Conservation (phyloP, 2,113 vertebrate species). For the Carassius auratus region DNA sequence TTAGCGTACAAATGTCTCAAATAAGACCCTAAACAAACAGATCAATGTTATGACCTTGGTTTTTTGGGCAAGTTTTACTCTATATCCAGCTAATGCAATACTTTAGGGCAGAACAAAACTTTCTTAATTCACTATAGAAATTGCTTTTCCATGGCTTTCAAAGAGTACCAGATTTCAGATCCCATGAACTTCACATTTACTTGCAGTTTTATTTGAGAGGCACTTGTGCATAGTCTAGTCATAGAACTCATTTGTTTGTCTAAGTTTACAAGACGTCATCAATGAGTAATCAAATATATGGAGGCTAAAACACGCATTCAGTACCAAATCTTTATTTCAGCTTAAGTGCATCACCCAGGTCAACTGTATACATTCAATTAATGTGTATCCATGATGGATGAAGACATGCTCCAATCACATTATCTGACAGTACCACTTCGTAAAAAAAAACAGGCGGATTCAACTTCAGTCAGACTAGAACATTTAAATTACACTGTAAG, state of each 20-base stretch:
- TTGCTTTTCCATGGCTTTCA: not conserved
- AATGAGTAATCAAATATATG: not conserved
- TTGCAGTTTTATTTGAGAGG: not conserved
- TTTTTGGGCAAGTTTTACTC: not conserved
- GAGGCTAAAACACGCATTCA: not conserved
- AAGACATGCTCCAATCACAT: not conserved
- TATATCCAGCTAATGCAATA: not conserved
- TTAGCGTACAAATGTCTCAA: not conserved
- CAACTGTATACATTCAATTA: not conserved
- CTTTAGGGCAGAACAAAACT: not conserved
- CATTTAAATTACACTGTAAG: not conserved
- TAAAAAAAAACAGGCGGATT: not conserved
- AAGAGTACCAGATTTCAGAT: not conserved
- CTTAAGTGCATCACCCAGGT: not conserved
- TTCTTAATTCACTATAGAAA: not conserved
- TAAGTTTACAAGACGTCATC: not conserved
- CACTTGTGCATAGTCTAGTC: too few species aligned
- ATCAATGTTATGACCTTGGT: not conserved
- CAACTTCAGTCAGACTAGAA: not conserved
- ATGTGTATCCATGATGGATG: not conserved
- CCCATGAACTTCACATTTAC: not conserved
- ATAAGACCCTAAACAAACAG: constrained; percentile 2
- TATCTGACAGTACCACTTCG: not conserved
- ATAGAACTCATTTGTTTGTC: not conserved
- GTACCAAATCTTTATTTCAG: not conserved